Conservation (phyloP, 2,797 vertebrate species). For the Darevskia nairensis region DNA sequence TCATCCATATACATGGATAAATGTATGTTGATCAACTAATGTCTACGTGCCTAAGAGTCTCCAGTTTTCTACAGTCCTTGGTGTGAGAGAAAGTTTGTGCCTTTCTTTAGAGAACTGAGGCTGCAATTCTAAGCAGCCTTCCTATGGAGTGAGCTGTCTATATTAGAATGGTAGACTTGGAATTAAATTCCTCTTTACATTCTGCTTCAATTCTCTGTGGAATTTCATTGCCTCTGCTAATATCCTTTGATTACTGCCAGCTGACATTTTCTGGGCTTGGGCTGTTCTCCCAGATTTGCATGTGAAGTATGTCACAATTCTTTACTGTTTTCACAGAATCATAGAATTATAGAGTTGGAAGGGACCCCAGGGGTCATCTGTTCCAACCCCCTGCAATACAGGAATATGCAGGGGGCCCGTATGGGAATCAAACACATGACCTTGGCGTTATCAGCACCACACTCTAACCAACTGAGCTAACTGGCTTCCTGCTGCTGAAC, state of each 20-base stretch:
- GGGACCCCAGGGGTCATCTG: too few species aligned
- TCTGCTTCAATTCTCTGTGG: neutral
- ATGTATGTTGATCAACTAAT: neutral
- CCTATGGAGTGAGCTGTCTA: too few species aligned
- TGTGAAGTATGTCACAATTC: slow-evolving; percentile 2
- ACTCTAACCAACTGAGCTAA: too few species aligned
- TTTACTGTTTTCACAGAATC: neutral
- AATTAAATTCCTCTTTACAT: neutral
- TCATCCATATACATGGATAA: neutral
- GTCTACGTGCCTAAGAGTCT: neutral
- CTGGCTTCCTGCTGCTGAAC: slow-evolving; percentile 1
- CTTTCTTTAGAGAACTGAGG: neutral
- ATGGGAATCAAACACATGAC: too few species aligned
- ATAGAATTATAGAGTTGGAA: neutral
- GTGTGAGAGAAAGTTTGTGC: too few species aligned
- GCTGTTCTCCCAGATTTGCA: slow-evolving; percentile 19
- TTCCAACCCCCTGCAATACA: too few species aligned
- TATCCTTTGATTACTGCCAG: slow-evolving; percentile 6
- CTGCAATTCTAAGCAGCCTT: too few species aligned
- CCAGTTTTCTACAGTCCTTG: neutral
- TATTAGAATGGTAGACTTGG: neutral
- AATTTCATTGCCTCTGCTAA: slow-evolving; percentile 14
- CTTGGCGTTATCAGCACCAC: too few species aligned
- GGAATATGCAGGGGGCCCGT: too few species aligned
- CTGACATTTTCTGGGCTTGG: slow-evolving; percentile 4